Percentiles rank a stretch among this genome's conserved stretches.
phyloP scores from a whole-genome alignment of 2,888 invertebrate species.

The Oligia fasciuncula region DNA sequence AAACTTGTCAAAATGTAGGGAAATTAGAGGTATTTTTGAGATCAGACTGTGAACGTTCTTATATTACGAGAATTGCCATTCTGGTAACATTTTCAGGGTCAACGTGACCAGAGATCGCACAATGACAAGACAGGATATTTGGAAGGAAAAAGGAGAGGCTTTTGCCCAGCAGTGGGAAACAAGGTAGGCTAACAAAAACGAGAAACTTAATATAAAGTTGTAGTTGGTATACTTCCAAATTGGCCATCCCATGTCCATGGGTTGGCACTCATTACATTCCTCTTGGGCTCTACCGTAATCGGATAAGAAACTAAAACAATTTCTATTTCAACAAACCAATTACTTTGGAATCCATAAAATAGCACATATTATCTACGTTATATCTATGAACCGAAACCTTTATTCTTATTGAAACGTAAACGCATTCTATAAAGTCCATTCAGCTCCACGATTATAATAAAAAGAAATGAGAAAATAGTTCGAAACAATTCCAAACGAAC shows the following conservation, averaged over 20 bases:
- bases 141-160: no score
- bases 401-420: neutral
- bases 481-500: constrained; percentile 27
- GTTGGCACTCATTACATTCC: no score
- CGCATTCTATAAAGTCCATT: neutral
- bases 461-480: constrained; percentile 5
- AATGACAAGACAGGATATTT: no score
- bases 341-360: neutral
- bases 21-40: no score
- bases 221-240: neutral
- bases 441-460: neutral
- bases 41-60: no score
- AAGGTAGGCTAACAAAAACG: no score
- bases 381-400: neutral
- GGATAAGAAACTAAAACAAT: neutral
- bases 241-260: neutral
- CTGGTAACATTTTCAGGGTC: no score
- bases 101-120: no score
- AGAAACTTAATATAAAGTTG: neutral
- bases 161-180: no score
- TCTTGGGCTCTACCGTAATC: neutral
- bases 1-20: no score
- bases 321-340: neutral
- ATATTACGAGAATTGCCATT: no score
- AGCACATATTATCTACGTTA: neutral